Base-by-base conservation (phyloP, 2,888 invertebrate genomes). In the Myopa testacea region DNA sequence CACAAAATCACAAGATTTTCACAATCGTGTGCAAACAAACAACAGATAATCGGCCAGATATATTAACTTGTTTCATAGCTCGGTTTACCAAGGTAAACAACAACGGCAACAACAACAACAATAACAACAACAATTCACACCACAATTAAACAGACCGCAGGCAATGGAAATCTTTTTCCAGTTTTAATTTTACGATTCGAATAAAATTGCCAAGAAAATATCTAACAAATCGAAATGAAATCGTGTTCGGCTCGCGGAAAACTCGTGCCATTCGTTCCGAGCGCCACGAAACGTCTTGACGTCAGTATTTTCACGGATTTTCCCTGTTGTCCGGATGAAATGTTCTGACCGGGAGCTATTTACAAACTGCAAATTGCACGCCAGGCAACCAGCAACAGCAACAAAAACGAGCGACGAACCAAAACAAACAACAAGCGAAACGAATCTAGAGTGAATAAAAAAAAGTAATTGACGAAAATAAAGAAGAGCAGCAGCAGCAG, bases 341-440 rank as follows among this genome's bases (percentile, higher is more conserved):
- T 85, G 85, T 80, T 83, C 84, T 85, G 87, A 86, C 85, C 85
- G 87, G 84, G 83, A 85, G 87, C 83, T 82, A 84, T 83, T 84
- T 84, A 85, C 82, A 79, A 86, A 87, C 87, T 87, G 86, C 86
- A 78, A 65, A 38, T 16, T 10, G 38, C 34, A 37, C 37, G 65
- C 10, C 65, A 37, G 38, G 16, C 65, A 34, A 65, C 55, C 55
- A 16, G 58, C 45, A 45, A 45, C 45, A 45, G 45, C 50, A 52
- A 50, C 63, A 45, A 45, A 65, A 45, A 6, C 75, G 78, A 68
- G 60, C 70, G 76, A 60, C 69, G 71, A 79, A 78, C 69, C 63
- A 78, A 77, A 58, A 63, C 34, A 78, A 78, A 77, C 34, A 78
- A 78, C 65, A 77, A 69, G 37, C 67, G 60, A 67, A 75, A 71